Percentiles rank a stretch among this genome's conserved stretches.
These are phyloP conservation scores for Agonopterix alstromeriana DNA, from an alignment of 2,888 invertebrate species.

Conservation along the genomic window DNA sequence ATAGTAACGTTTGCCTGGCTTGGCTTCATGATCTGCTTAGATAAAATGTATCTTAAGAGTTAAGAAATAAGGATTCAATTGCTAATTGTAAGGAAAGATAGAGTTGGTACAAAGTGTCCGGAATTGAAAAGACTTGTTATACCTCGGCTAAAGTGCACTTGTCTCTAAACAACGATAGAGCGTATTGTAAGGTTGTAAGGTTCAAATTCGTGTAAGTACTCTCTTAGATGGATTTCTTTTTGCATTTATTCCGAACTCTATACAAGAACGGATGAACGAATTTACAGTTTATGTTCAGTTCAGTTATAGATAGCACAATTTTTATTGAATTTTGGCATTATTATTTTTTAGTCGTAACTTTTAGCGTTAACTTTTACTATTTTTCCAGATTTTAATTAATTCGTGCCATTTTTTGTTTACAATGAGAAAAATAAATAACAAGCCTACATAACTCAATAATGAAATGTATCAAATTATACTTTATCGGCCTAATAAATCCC, in stretches of 20 bases:
- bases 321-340: not conserved
- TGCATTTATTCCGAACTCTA: slow-evolving; percentile 15
- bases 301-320: not conserved
- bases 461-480: too few species aligned
- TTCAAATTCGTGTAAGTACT: slow-evolving; percentile 12
- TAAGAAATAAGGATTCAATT: slow-evolving; percentile 10
- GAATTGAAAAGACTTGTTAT: slow-evolving; percentile 19
- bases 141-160: slow-evolving; percentile 36
- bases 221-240: not conserved
- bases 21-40: not conserved
- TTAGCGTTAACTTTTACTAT: not conserved
- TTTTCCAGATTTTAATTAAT: not conserved
- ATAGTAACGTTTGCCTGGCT: too few species aligned
- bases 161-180: slow-evolving; percentile 32
- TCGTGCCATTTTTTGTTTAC: slow-evolving; percentile 6
- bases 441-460: too few species aligned
- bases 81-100: slow-evolving; percentile 10
- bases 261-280: not conserved
- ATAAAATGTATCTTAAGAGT: not conserved
- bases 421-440: not conserved
- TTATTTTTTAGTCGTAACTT: not conserved
- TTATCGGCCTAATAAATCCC: too few species aligned
- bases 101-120: slow-evolving; percentile 1
- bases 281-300: not conserved
- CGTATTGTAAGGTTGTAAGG: slow-evolving; percentile 18